Percentiles rank a stretch among this genome's conserved stretches.
phyloP scores from a whole-genome alignment of 1,140 invertebrate genomes.

The Drosophila lacteicornis region DNA sequence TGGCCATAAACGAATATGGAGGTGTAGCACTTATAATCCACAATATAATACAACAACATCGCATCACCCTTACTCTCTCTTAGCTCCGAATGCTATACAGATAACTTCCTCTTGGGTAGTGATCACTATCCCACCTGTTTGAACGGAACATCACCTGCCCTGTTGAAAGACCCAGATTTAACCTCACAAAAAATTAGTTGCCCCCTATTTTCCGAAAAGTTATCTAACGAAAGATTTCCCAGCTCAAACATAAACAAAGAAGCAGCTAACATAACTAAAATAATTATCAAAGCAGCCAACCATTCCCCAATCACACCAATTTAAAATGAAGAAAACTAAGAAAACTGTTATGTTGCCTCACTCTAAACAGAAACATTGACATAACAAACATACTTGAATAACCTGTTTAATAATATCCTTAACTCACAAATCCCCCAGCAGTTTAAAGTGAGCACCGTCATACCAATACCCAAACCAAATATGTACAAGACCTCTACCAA shows the following conservation, averaged over 20 bases:
- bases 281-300: background rate
- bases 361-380: constrained; percentile 23
- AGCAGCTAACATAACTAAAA: constrained; percentile 13
- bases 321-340: background rate
- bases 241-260: constrained; percentile 17
- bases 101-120: background rate
- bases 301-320: background rate
- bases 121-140: background rate
- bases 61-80: constrained; percentile 1
- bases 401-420: too few relatives aligned
- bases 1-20: constrained; percentile 12
- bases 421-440: too few relatives aligned
- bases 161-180: constrained; percentile 18
- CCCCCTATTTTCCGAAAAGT: constrained; percentile 9
- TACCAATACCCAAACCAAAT: too few relatives aligned
- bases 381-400: constrained; percentile 22
- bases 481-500: too few relatives aligned
- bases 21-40: constrained; percentile 25
- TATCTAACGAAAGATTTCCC: constrained; percentile 5
- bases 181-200: constrained; percentile 5
- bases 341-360: constrained; percentile 17
- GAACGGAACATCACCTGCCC: background rate
- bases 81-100: constrained; percentile 4
- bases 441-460: too few relatives aligned
- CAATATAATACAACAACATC: constrained; percentile 27